These are phyloP conservation scores for Aphelenchoides fujianensis DNA, from an alignment of 1,140 invertebrate species.

Conservation along the genomic window DNA sequence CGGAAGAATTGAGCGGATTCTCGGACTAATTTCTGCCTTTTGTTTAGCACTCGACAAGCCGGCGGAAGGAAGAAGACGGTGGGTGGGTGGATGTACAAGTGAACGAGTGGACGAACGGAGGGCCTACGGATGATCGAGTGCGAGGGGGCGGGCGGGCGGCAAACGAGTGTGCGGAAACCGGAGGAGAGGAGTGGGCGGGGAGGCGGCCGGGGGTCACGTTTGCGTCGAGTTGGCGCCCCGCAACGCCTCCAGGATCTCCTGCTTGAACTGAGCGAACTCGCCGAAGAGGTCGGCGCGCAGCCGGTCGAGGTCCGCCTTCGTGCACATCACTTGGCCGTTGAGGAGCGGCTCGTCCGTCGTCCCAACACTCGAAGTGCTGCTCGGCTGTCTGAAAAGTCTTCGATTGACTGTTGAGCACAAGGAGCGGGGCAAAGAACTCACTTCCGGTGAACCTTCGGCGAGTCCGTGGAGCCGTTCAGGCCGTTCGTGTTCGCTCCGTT, in stretches of 20 bases:
- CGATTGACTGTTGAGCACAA: not conserved
- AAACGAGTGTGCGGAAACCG: not conserved
- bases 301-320: not conserved
- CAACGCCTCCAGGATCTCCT: not conserved
- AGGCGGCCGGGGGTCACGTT: not conserved
- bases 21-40: not conserved
- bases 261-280: not conserved
- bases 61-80: not conserved
- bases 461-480: not conserved
- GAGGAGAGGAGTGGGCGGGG: no score
- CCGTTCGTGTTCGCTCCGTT: not conserved
- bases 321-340: not conserved
- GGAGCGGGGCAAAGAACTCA: not conserved
- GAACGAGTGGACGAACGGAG: not conserved
- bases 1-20: constrained; percentile 11
- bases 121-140: not conserved
- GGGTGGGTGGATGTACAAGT: not conserved
- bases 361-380: not conserved
- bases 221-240: not conserved
- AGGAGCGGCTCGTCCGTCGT: not conserved
- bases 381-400: constrained; percentile 3
- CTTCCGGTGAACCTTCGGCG: not conserved
- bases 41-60: not conserved
- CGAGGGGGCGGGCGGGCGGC: no score
- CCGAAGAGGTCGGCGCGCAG: not conserved